Evolutionary conservation across 2,888 invertebrate species (phyloP).

Genomic region (Metellina segmentata): DNA sequence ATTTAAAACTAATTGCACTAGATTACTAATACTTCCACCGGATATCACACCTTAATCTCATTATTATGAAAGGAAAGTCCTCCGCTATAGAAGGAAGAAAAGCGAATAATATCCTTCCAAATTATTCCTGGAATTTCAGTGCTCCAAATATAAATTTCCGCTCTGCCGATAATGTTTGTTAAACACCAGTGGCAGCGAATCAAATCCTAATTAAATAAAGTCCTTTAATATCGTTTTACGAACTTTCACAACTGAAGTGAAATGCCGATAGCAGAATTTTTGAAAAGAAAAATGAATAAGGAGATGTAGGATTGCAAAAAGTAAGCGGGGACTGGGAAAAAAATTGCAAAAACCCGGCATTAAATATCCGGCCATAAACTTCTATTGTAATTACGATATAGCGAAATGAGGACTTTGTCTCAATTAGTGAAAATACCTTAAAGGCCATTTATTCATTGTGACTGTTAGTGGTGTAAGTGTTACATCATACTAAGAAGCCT

Average conservation of each 20-base stretch:
- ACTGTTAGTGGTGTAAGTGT: background rate
- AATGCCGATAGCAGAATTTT: slow-evolving; percentile 42
- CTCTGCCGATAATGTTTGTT: slow-evolving; percentile 31
- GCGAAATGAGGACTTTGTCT: slow-evolving; percentile 17
- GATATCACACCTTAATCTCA: too few relatives aligned
- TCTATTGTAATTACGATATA: slow-evolving; percentile 51
- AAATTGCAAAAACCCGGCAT: slow-evolving; percentile 15
- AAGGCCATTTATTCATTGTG: background rate
- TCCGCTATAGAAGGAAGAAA: too few relatives aligned
- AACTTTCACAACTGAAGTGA: slow-evolving; percentile 15
- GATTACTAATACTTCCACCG: too few relatives aligned
- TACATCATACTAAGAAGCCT: too few relatives aligned
- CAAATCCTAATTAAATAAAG: slow-evolving; percentile 60
- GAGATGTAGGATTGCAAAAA: slow-evolving; percentile 18
- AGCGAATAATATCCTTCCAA: too few relatives aligned
- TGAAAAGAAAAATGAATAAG: slow-evolving; percentile 39
- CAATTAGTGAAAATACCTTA: slow-evolving; percentile 41
- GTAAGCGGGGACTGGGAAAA: background rate
- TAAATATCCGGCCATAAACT: slow-evolving; percentile 11
- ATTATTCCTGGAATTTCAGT: background rate
- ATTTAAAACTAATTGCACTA: too few relatives aligned
- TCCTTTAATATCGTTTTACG: slow-evolving; percentile 56
- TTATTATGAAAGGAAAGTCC: too few relatives aligned
- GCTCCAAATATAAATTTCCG: background rate
- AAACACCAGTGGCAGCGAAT: slow-evolving; percentile 37